phyloP scores from a whole-genome alignment of 2,113 vertebrate species.

The Balaeniceps rex region DNA sequence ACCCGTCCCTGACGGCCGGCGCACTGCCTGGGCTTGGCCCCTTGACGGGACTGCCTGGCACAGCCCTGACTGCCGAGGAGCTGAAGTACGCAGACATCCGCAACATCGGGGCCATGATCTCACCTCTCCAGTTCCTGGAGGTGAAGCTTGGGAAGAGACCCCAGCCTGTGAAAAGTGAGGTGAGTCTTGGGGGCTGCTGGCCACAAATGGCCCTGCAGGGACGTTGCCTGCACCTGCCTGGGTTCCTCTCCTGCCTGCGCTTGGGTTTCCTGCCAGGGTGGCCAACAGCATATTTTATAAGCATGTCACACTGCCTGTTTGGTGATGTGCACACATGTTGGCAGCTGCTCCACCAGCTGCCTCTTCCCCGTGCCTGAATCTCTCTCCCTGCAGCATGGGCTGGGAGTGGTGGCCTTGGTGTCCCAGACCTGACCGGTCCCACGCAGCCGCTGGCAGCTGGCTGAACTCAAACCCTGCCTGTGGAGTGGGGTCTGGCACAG shows the following conservation, averaged over 20 bases:
- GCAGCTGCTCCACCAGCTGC: neutral
- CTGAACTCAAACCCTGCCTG: neutral
- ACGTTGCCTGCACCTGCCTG: neutral
- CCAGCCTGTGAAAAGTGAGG: conserved; percentile 89
- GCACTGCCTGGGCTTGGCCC: conserved; percentile 89
- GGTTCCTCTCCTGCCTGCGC: neutral
- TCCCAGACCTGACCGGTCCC: neutral
- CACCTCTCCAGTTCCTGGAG: conserved; percentile 90
- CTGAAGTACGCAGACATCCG: conserved; percentile 89
- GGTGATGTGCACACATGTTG: fast-evolving
- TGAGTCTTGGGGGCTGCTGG: conserved; percentile 39
- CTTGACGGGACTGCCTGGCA: conserved; percentile 86
- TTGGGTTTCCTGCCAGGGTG: neutral
- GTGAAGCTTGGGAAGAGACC: conserved; percentile 88
- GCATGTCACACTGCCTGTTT: neutral
- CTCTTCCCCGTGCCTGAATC: neutral
- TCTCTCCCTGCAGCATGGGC: neutral
- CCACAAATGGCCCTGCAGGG: neutral
- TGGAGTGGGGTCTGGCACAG: neutral
- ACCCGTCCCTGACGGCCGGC: conserved; percentile 90
- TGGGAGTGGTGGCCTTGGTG: neutral
- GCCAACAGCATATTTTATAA: fast-evolving
- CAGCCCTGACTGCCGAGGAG: conserved; percentile 84
- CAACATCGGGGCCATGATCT: conserved; percentile 88
- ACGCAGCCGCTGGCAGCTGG: neutral